Evolutionary conservation across 2,113 vertebrate species (phyloP).

Genomic region (Aspiorhynchus laticeps): DNA sequence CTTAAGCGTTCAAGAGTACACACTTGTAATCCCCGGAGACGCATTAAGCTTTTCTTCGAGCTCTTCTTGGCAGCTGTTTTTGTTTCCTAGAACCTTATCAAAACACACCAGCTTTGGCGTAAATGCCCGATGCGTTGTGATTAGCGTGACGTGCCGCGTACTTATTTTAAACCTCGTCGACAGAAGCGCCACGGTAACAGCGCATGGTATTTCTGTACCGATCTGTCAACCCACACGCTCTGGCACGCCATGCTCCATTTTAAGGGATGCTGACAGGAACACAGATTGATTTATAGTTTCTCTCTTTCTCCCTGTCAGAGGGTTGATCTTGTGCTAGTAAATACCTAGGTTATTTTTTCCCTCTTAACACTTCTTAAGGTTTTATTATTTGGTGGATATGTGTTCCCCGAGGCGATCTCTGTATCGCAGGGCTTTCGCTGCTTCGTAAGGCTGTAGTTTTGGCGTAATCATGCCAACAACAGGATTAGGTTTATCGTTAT

Average conservation of each 20-base stretch:
- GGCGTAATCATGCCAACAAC: constrained; percentile 50
- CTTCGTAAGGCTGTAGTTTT: constrained; percentile 24
- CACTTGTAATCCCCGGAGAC: constrained; percentile 20
- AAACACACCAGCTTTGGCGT: constrained; percentile 30
- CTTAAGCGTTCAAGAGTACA: not conserved
- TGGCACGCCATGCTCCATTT: not conserved
- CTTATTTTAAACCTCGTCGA: constrained; percentile 33
- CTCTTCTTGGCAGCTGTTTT: constrained; percentile 40
- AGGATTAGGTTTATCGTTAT: constrained; percentile 52
- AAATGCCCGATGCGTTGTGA: constrained; percentile 7
- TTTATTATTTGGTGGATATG: constrained; percentile 51
- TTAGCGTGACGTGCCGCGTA: not conserved
- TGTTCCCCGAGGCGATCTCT: constrained; percentile 37
- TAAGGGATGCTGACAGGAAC: constrained; percentile 22
- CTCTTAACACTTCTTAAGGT: constrained; percentile 35
- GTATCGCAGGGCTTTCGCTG: constrained; percentile 16
- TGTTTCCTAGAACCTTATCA: constrained; percentile 35
- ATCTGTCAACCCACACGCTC: not conserved
- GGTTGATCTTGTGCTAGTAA: constrained; percentile 19
- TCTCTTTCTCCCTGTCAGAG: constrained; percentile 16
- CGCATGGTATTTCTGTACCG: not conserved
- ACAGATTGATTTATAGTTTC: constrained; percentile 30
- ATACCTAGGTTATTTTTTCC: constrained; percentile 18
- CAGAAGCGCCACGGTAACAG: constrained; percentile 1
- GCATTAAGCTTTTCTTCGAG: constrained; percentile 26